Evolutionary conservation across 2,888 invertebrate species (phyloP), one percentile per base, ranked within the genome.

Genomic region (Caenorhabditis sp.): DNA sequence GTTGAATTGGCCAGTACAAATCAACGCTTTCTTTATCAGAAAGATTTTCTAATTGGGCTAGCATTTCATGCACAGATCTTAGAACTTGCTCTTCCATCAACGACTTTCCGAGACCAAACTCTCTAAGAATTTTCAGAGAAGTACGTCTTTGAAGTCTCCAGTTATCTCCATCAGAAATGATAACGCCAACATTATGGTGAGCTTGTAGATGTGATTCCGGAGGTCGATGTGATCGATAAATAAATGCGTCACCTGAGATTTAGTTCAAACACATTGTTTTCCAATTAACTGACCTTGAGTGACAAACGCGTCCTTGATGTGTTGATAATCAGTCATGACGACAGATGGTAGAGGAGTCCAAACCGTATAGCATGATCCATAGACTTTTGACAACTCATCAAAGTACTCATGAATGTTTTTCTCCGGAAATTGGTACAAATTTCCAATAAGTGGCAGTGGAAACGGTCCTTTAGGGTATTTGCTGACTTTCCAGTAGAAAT

Each of bases 311-410:
- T 72, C 71, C 24, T 85, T 82, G 9, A 83, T 37, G 5, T 72
- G 50, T 1, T 85, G 82, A 26, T 82, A 88, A 26, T 77, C 80
- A 1, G 72, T 77, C 32, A 88, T 51, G 26, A 85, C 70, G 0
- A 88, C 82, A 5, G 72, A 60, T 8, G 84, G 85, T 6, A 47
- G 20, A 1, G 87, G 87, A 4, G 85, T 60, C 82, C 82, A 88
- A 3, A 88, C 22, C 11, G 88, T 88, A 69, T 79, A 88, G 9
- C 87, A 78, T 15, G 84, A 82, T 15, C 88, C 88, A 56, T 87
- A 88, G 9, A 64, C 65, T 69, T 88, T 84, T 15, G 78, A 44
- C 18, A 82, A 51, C 0, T 83, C 82, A 20, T 62, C 58, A 8
- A 86, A 53, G 5, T 40, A 35, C 1, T 62, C 4, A 20, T 84